Percentiles rank a stretch among this genome's conserved stretches.
These are phyloP conservation scores for Scolopax mira DNA, from an alignment of 2,113 vertebrate species.

Conservation along the genomic window DNA sequence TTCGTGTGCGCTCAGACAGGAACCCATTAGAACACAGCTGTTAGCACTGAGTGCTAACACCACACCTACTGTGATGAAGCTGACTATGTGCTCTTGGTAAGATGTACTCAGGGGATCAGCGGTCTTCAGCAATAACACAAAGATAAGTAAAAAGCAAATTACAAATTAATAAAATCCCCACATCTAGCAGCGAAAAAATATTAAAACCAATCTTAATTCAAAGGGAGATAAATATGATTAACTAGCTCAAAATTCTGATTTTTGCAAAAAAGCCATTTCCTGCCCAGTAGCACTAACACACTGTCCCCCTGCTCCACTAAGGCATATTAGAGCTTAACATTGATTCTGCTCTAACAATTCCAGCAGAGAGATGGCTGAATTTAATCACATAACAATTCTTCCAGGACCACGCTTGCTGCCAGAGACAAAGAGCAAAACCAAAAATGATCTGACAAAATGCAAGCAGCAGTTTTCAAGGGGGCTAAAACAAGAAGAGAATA, in stretches of 20 bases:
- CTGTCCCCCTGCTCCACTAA: not conserved
- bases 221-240: not conserved
- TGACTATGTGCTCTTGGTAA: not conserved
- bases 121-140: not conserved
- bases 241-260: not conserved
- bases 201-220: not conserved
- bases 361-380: not conserved
- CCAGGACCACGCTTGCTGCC: not conserved
- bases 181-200: not conserved
- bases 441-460: not conserved
- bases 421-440: not conserved
- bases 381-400: not conserved
- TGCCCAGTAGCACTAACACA: not conserved
- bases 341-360: not conserved
- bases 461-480: not conserved
- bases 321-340: not conserved
- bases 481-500: not conserved
- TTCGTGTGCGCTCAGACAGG: fast-evolving
- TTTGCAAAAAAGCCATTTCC: not conserved
- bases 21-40: not conserved
- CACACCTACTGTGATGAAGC: not conserved
- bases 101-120: not conserved
- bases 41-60: not conserved
- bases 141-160: not conserved
- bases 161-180: not conserved